A percentile compares a stretch with the other conserved stretches of the same genome.
Evolutionary conservation across 2,888 invertebrate genomes (phyloP).

Genomic region (Thelaira solivaga): DNA sequence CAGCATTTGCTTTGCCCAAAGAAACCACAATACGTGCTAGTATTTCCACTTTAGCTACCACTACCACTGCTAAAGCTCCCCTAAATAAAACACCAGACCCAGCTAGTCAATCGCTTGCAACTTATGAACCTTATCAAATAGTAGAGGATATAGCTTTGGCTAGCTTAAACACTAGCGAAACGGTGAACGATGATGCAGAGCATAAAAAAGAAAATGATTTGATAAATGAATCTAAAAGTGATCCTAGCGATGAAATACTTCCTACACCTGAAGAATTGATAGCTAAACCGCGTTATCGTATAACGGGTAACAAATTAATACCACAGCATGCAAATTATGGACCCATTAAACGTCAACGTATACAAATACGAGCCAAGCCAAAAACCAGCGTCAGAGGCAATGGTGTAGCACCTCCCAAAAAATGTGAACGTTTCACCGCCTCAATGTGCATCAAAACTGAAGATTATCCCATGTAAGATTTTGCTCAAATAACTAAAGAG

Average conservation of each 20-base stretch:
- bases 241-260: slow-evolving; percentile 67
- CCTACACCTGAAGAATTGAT: slow-evolving; percentile 75
- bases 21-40: slow-evolving; percentile 13
- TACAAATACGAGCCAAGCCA: slow-evolving; percentile 65
- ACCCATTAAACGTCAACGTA: slow-evolving; percentile 70
- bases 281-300: slow-evolving; percentile 70
- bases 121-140: slow-evolving; percentile 66
- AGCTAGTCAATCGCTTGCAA: not conserved
- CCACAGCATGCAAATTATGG: slow-evolving; percentile 48
- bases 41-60: not conserved
- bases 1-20: slow-evolving; percentile 68
- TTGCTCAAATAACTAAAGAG: slow-evolving; percentile 1
- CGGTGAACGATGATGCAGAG: slow-evolving; percentile 49
- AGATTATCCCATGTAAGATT: slow-evolving; percentile 87
- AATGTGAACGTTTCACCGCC: slow-evolving; percentile 84
- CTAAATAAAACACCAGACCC: slow-evolving; percentile 12
- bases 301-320: slow-evolving; percentile 65
- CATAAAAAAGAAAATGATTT: slow-evolving; percentile 52
- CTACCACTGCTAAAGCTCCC: slow-evolving; percentile 18
- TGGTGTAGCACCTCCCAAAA: slow-evolving; percentile 67
- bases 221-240: slow-evolving; percentile 32
- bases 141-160: slow-evolving; percentile 74
- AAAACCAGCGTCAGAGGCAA: slow-evolving; percentile 64
- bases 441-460: slow-evolving; percentile 84
- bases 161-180: slow-evolving; percentile 73